Conservation (phyloP, 1,140 invertebrate genomes). For the Rhizoglyphus robini region DNA sequence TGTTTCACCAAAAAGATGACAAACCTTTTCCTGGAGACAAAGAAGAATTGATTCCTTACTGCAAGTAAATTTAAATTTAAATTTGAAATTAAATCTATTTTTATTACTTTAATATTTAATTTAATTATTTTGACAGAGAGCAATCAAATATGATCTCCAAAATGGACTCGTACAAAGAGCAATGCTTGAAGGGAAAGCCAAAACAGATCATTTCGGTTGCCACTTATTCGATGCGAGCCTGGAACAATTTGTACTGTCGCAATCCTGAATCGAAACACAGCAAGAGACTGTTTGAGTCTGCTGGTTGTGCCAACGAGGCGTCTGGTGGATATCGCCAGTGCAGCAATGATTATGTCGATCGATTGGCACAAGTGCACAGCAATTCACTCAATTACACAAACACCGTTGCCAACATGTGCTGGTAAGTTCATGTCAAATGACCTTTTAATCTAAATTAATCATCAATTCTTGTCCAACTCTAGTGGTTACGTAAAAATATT, state of each 20-base stretch:
- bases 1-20: slow-evolving; percentile 11
- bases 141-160: neutral
- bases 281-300: neutral
- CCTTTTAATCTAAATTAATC: too few species aligned
- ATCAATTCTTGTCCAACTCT: neutral
- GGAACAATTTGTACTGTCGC: neutral
- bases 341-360: neutral
- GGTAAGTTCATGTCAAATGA: too few species aligned
- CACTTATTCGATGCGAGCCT: neutral
- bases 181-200: neutral
- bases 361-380: neutral
- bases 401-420: neutral
- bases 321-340: neutral
- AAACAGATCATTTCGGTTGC: neutral
- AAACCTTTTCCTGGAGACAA: neutral
- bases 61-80: neutral
- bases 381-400: neutral
- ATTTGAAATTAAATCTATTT: neutral
- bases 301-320: neutral
- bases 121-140: too few species aligned
- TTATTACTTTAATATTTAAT: too few species aligned
- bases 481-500: slow-evolving; percentile 1
- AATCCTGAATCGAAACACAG: neutral
- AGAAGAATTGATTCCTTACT: neutral
- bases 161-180: neutral